Conservation (phyloP, 92 coral and sea anemone genomes). For the Actinostola sp. region DNA sequence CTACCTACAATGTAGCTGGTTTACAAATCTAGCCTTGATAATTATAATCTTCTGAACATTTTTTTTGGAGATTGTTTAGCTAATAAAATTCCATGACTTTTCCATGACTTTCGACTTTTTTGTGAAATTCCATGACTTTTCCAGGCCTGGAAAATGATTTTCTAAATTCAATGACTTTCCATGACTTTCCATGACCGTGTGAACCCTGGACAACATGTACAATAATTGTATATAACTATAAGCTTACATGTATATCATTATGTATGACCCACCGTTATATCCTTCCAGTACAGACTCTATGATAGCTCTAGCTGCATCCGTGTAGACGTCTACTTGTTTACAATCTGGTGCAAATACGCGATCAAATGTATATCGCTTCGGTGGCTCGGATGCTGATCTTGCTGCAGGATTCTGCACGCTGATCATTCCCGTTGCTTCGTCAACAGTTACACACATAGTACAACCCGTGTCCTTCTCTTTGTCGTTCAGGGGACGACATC, state of each 20-base stretch:
- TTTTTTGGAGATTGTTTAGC: too few species aligned
- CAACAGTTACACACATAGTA: constrained; percentile 76
- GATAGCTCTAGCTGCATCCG: constrained; percentile 98
- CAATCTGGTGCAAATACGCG: constrained; percentile 91
- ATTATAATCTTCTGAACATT: too few species aligned
- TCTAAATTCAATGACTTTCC: too few species aligned
- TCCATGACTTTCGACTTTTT: too few species aligned
- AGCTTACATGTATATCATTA: too few species aligned
- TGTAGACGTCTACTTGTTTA: constrained; percentile 94
- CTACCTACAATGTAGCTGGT: too few species aligned
- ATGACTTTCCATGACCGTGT: too few species aligned
- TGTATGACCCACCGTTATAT: constrained; percentile 73
- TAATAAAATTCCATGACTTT: too few species aligned
- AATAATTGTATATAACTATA: neutral
- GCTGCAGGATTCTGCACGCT: constrained; percentile 72
- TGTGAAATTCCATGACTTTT: too few species aligned
- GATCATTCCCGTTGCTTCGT: constrained; percentile 86
- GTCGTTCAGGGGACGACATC: constrained; percentile 98
- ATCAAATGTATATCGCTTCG: constrained; percentile 90
- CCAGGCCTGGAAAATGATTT: too few species aligned
- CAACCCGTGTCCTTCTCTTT: constrained; percentile 85
- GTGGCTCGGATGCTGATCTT: constrained; percentile 83
- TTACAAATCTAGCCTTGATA: too few species aligned
- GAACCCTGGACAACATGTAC: neutral
- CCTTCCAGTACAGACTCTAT: constrained; percentile 94